These are phyloP conservation scores for Hydropsyche betteni DNA, from an alignment of 2,888 invertebrate species.

Conservation along the genomic window DNA sequence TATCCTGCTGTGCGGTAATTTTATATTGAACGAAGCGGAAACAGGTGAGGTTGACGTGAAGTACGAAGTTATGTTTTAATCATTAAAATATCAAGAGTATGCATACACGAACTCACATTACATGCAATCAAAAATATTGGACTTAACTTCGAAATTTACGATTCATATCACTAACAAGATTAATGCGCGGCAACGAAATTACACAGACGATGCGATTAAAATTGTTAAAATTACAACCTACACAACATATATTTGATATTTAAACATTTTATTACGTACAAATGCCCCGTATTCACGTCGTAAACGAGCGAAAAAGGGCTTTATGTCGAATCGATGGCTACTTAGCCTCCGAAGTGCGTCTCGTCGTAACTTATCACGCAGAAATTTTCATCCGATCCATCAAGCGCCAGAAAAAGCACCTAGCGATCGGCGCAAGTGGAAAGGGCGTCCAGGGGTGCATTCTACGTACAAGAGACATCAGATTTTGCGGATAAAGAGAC, in stretches of 20 bases:
- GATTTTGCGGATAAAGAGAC: slow-evolving; percentile 26
- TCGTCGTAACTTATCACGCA: neutral
- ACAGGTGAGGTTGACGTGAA: slow-evolving; percentile 21
- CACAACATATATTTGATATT: no score
- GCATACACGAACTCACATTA: no score
- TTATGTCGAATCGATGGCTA: neutral
- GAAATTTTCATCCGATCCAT: slow-evolving; percentile 30
- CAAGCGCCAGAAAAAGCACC: neutral
- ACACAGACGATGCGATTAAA: no score
- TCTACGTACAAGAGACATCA: neutral
- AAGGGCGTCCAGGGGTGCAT: slow-evolving; percentile 10
- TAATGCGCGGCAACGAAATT: no score
- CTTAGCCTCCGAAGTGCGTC: neutral
- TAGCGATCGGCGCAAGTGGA: neutral
- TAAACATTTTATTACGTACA: no score
- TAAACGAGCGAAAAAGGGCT: neutral
- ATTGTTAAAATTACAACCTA: no score
- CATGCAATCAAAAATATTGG: no score
- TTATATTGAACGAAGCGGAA: slow-evolving; percentile 13
- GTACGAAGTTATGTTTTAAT: neutral
- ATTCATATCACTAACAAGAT: no score
- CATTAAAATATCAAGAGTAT: neutral
- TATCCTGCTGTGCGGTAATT: slow-evolving; percentile 7
- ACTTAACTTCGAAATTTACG: no score
- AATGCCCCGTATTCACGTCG: no score